phyloP scores from a whole-genome alignment of 2,113 vertebrate genomes.

The Sciurus niger region DNA sequence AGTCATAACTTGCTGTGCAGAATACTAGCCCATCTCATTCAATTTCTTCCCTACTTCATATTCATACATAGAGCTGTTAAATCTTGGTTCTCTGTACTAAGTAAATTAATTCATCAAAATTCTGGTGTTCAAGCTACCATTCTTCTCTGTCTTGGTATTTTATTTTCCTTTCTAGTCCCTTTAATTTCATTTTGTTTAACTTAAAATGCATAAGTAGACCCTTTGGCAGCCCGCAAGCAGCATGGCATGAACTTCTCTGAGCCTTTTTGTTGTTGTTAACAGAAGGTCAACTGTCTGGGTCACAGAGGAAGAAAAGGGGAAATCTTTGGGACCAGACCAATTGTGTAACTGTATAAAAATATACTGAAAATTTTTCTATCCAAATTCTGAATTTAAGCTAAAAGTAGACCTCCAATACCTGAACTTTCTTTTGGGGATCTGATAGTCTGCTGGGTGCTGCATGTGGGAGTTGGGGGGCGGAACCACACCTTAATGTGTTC shows the following conservation, averaged over 20 bases:
- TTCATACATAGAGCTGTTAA: not conserved
- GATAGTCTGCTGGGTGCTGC: not conserved
- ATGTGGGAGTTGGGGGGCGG: not conserved
- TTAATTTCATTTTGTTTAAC: conserved; percentile 4
- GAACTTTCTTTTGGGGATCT: conserved; percentile 1
- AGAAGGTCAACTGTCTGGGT: not conserved
- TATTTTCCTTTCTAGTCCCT: not conserved
- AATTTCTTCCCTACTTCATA: not conserved
- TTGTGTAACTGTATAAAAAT: not conserved
- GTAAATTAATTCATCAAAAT: not conserved
- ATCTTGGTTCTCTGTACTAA: not conserved
- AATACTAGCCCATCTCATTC: not conserved
- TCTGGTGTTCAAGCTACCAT: not conserved
- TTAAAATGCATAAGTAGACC: not conserved
- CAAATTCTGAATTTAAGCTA: conserved; percentile 43
- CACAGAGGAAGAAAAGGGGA: not conserved
- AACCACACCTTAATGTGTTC: not conserved
- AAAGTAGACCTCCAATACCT: not conserved
- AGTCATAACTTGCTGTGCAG: not conserved
- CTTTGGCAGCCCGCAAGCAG: not conserved
- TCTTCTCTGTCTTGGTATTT: not conserved
- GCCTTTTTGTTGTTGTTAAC: not conserved
- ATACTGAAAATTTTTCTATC: conserved; percentile 2
- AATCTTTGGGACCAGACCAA: not conserved
- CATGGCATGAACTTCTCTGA: not conserved